phyloP scores from a whole-genome alignment of 2,797 vertebrate genomes.

The Lithobates pipiens region DNA sequence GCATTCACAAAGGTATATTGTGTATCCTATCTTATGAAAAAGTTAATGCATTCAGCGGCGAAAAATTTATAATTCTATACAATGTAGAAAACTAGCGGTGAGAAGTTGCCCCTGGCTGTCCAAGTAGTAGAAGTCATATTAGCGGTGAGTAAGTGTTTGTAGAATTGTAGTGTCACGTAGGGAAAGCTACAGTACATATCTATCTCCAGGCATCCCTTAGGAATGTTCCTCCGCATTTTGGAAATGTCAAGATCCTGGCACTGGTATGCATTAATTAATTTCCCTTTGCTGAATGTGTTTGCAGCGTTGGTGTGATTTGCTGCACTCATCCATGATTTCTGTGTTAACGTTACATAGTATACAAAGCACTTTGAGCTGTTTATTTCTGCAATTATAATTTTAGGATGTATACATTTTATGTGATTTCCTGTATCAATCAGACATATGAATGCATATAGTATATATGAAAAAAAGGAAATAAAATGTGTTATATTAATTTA shows the following conservation, averaged over 20 bases:
- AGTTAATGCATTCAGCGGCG: too few species aligned
- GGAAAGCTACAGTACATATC: slow-evolving; percentile 29
- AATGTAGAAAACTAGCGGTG: background rate
- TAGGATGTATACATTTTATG: background rate
- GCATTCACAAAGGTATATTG: background rate
- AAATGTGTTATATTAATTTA: background rate
- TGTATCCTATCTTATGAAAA: too few species aligned
- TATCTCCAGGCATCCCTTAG: slow-evolving; percentile 46
- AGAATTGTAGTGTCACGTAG: slow-evolving; percentile 45
- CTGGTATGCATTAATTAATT: slow-evolving; percentile 35
- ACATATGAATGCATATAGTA: background rate
- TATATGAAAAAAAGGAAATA: background rate
- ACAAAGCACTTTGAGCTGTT: background rate
- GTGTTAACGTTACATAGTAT: background rate
- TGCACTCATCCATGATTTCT: slow-evolving; percentile 16
- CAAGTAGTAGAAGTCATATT: slow-evolving; percentile 29
- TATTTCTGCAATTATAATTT: background rate
- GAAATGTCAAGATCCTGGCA: slow-evolving; percentile 51
- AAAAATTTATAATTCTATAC: background rate
- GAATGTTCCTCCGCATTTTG: slow-evolving; percentile 46
- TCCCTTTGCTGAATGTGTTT: slow-evolving; percentile 29
- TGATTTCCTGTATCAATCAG: background rate
- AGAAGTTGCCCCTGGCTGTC: background rate
- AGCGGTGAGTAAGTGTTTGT: slow-evolving; percentile 23
- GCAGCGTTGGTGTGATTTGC: slow-evolving; percentile 26